These are phyloP conservation scores for Bucco capensis DNA, from an alignment of 2,113 vertebrate species.

Conservation along the genomic window DNA sequence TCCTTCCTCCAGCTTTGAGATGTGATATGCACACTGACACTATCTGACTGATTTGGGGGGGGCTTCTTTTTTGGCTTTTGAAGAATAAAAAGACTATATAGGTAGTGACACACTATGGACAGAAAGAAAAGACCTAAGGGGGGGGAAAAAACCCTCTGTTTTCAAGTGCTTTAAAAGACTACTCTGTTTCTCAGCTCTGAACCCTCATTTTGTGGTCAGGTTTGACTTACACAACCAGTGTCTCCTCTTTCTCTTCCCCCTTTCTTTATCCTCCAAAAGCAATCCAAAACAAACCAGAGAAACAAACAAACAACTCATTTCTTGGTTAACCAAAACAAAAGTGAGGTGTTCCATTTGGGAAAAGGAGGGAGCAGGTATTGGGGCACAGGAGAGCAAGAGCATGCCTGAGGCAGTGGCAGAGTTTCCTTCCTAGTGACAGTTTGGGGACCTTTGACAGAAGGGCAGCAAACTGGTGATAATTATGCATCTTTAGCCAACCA, in stretches of 20 bases:
- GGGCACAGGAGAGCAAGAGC: slow-evolving; percentile 48
- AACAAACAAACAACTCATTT: slow-evolving; percentile 34
- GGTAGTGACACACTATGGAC: neutral
- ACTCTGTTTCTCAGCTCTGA: neutral
- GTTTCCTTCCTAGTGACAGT: slow-evolving; percentile 21
- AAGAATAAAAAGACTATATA: neutral
- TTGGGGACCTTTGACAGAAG: neutral
- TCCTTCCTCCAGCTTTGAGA: neutral
- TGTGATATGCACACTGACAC: neutral
- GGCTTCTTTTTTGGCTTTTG: neutral
- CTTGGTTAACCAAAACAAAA: slow-evolving; percentile 45
- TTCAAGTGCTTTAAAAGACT: neutral
- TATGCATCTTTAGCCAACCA: slow-evolving; percentile 29
- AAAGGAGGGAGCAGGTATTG: slow-evolving; percentile 25
- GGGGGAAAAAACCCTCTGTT: neutral
- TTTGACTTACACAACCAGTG: neutral
- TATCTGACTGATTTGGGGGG: neutral
- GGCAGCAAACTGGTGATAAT: slow-evolving; percentile 29
- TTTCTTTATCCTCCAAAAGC: slow-evolving; percentile 2
- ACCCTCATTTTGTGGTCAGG: neutral
- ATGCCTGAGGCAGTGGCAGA: slow-evolving; percentile 58
- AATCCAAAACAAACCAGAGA: slow-evolving; percentile 34
- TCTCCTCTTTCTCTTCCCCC: slow-evolving; percentile 1
- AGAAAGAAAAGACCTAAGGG: neutral
- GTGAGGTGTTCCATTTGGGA: slow-evolving; percentile 44